A percentile compares a stretch with the other conserved stretches of the same genome.
Conservation (phyloP, 2,113 vertebrate genomes). For the Emydura subglobosa region DNA sequence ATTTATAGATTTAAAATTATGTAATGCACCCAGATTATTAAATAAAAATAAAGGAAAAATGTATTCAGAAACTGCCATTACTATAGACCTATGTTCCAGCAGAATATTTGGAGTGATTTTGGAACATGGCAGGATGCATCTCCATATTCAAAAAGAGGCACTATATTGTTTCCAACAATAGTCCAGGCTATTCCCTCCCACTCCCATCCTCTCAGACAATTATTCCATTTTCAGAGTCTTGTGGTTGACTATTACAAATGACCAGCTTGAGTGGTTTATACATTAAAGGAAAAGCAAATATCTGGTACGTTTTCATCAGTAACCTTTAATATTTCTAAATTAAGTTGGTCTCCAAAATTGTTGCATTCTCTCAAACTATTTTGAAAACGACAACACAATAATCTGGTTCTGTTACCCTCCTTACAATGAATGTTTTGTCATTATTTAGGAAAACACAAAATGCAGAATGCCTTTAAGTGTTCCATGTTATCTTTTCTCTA, state of each 20-base stretch:
- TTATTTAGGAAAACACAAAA: not conserved
- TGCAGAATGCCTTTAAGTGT: not conserved
- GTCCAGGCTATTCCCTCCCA: not conserved
- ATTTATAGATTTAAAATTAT: not conserved
- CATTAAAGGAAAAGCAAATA: rapidly evolving
- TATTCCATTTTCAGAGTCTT: not conserved
- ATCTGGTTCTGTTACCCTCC: not conserved
- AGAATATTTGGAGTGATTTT: not conserved
- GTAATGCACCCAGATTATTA: not conserved
- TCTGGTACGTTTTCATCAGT: not conserved
- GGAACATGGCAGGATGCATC: not conserved
- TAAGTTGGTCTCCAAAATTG: constrained; percentile 23
- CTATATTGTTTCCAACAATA: not conserved
- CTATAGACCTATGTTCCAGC: not conserved
- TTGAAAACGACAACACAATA: constrained; percentile 43
- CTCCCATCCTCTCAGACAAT: not conserved
- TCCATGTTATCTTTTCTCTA: not conserved
- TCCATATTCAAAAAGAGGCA: constrained; percentile 3
- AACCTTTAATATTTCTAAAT: not conserved
- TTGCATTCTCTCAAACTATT: constrained; percentile 23
- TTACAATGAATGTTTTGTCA: constrained; percentile 12
- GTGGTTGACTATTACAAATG: not conserved
- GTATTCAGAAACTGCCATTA: not conserved
- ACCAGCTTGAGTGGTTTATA: not conserved
- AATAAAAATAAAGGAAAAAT: not conserved